These are phyloP conservation scores for Drosophila ogumai DNA, from an alignment of 1,140 invertebrate genomes.

Conservation along the genomic window DNA sequence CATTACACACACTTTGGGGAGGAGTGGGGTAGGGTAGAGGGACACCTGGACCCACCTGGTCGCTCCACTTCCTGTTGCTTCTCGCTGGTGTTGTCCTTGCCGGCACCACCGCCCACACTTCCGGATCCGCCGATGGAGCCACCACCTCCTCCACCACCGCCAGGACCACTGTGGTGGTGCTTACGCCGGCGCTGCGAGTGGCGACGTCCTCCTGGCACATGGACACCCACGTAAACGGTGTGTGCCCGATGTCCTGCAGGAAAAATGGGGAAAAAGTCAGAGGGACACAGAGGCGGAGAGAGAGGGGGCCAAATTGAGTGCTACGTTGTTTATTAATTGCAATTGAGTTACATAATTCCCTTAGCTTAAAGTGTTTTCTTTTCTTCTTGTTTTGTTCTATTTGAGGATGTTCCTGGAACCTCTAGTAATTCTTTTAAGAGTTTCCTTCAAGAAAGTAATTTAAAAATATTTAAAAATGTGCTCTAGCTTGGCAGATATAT, in stretches of 20 bases:
- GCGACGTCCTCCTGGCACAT: slow-evolving; percentile 91
- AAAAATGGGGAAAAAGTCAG: slow-evolving; percentile 47
- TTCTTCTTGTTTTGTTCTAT: background rate
- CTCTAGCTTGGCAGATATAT: background rate
- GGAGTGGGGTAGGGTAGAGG: slow-evolving; percentile 1
- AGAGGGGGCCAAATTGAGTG: slow-evolving; percentile 26
- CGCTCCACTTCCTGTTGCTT: slow-evolving; percentile 77
- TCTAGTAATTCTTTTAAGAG: background rate
- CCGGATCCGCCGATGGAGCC: slow-evolving; percentile 35
- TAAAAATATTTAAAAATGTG: too few relatives aligned
- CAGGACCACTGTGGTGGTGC: slow-evolving; percentile 87
- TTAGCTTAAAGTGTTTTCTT: slow-evolving; percentile 23
- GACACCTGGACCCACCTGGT: slow-evolving; percentile 68
- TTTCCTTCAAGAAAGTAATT: background rate
- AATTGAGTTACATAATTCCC: slow-evolving; percentile 38
- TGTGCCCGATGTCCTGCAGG: slow-evolving; percentile 93
- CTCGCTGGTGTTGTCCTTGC: slow-evolving; percentile 68
- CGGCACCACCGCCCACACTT: slow-evolving; percentile 40
- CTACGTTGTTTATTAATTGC: slow-evolving; percentile 47
- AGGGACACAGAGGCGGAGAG: background rate
- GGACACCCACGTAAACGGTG: slow-evolving; percentile 94
- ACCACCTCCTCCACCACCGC: slow-evolving; percentile 24
- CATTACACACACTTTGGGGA: slow-evolving; percentile 20
- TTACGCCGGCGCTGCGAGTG: slow-evolving; percentile 92
- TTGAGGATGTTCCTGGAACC: background rate